phyloP scores from a whole-genome alignment of 2,113 vertebrate genomes.

The Pachyramphus minor region DNA sequence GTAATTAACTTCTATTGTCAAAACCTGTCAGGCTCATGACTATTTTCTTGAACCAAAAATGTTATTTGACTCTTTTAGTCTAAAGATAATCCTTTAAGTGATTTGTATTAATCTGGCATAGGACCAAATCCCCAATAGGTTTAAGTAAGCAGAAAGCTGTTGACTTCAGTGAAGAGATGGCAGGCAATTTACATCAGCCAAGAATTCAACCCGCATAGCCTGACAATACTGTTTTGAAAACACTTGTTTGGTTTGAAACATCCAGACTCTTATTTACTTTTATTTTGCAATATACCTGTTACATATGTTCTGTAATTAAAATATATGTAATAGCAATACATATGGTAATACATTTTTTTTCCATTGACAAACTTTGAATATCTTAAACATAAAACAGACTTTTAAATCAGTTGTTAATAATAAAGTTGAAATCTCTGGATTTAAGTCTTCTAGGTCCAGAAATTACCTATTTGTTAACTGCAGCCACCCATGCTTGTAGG shows the following conservation, averaged over 20 bases:
- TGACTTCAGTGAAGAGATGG: neutral
- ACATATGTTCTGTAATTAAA: neutral
- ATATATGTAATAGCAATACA: neutral
- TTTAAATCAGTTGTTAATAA: neutral
- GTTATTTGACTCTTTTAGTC: neutral
- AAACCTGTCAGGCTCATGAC: conserved; percentile 10
- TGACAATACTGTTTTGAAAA: neutral
- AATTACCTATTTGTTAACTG: neutral
- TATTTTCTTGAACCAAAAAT: neutral
- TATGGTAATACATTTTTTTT: neutral
- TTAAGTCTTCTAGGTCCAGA: neutral
- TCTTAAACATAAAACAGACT: neutral
- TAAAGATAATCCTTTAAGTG: conserved; percentile 17
- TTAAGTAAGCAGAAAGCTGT: neutral
- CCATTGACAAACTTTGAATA: neutral
- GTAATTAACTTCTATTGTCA: conserved; percentile 48
- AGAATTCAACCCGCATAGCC: neutral
- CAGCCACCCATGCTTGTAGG: neutral
- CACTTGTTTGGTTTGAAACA: neutral
- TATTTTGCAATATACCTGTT: neutral
- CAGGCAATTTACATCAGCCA: neutral
- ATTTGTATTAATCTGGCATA: neutral
- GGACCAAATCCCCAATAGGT: neutral
- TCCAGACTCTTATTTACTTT: neutral
- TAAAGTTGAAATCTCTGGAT: neutral